Base-by-base conservation (phyloP, 2,113 vertebrate species). In the Menidia beryllina region DNA sequence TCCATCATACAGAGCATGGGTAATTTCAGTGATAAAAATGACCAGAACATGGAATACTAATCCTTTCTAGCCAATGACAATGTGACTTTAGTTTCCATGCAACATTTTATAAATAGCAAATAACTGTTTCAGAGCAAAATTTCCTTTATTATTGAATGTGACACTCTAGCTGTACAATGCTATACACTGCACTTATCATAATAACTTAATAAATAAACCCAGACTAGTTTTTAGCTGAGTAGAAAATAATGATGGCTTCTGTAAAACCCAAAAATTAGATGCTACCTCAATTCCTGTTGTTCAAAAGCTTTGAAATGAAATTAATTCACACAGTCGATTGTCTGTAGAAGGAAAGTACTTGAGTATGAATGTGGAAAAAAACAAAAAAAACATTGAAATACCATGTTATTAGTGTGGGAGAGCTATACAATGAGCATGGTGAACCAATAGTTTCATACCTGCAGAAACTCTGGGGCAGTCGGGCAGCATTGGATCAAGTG, bases 391-490 rank as follows among this genome's bases (percentile, higher is more conserved):
- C n/a, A n/a, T n/a, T n/a, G n/a, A n/a, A n/a, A n/a, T n/a, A n/a
- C n/a, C n/a, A n/a, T n/a, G n/a, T n/a, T n/a, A n/a, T n/a, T n/a
- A n/a, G n/a, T n/a, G n/a, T n/a, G n/a, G n/a, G n/a, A n/a, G n/a
- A n/a, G n/a, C n/a, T n/a, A n/a, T n/a, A n/a, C n/a, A n/a, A n/a
- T n/a, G n/a, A n/a, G n/a, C n/a, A n/a, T 61, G 47, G 15, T 25
- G 13, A 7, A 25, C 2, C 39, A 7, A 17, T 36, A 7, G 61
- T 51, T 67, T 67, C 11, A n/a, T 96, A 99, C 97, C 97, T 98
- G 97, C 97, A 86, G 97, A 99, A 80, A 98, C 94, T 14, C 95
- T 92, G 25, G 96, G 96, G 72, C 97, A 99, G 84, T 98, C 97
- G 0, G 96, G 95, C 59, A 99, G 93, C 97, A 98, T 97, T 76